phyloP scores from a whole-genome alignment of 2,797 vertebrate genomes.

The Chelonia mydas region DNA sequence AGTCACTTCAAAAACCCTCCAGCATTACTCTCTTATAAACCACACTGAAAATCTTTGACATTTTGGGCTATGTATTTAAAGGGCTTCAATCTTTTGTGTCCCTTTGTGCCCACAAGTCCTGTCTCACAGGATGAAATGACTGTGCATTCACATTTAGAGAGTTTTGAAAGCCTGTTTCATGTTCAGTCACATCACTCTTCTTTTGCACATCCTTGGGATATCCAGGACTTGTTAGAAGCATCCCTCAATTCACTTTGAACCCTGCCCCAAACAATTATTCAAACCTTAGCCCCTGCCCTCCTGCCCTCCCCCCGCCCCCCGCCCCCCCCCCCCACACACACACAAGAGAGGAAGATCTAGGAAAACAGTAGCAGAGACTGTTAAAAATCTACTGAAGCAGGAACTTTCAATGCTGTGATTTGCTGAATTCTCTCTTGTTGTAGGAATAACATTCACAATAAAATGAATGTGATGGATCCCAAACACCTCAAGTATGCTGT shows the following conservation, averaged over 20 bases:
- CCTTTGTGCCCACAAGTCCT: not conserved
- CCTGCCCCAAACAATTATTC: not conserved
- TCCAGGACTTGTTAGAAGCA: not conserved
- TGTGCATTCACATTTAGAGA: not conserved
- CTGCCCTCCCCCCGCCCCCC: no score
- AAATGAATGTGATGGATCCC: accelerated
- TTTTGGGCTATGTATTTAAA: not conserved
- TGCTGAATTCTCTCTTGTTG: accelerated
- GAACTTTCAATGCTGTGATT: not conserved
- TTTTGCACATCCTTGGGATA: not conserved
- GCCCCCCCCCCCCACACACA: no score
- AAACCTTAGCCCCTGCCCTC: not conserved
- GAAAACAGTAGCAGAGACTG: not conserved
- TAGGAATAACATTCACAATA: not conserved
- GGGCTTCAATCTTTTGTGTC: not conserved
- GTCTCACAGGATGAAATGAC: not conserved
- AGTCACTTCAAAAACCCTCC: not conserved
- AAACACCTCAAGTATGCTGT: not conserved
- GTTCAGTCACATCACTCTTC: not conserved
- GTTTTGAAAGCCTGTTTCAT: not conserved
- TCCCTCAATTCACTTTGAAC: not conserved
- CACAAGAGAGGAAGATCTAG: not conserved
- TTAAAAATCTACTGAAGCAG: not conserved
- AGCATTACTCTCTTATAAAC: not conserved
- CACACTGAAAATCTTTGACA: not conserved